Evolutionary conservation across 2,113 vertebrate species (phyloP).

Genomic region (Ariopsis seemanni): DNA sequence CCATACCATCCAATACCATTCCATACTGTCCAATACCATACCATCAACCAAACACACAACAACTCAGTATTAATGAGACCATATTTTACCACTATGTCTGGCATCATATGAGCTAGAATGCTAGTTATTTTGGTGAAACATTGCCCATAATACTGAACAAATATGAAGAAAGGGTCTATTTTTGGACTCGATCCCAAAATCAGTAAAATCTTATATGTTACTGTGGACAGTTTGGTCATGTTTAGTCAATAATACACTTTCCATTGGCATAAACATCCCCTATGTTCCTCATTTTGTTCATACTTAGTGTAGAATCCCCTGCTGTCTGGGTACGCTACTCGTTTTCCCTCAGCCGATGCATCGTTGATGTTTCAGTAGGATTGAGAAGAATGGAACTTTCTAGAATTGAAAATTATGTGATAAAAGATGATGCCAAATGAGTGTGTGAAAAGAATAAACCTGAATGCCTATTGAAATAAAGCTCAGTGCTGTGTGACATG

Average conservation of each 20-base stretch:
- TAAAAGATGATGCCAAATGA: background rate
- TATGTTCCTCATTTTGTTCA: background rate
- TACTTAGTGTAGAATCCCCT: background rate
- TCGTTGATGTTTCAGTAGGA: background rate
- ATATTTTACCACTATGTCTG: background rate
- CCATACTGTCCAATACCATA: no score
- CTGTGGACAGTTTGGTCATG: background rate
- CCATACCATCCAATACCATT: background rate
- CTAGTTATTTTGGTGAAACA: background rate
- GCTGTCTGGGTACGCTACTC: background rate
- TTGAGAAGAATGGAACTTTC: background rate
- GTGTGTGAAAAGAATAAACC: background rate
- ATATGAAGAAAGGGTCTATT: background rate
- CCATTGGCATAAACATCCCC: background rate
- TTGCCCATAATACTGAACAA: background rate
- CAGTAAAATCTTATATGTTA: background rate
- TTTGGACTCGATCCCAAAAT: background rate
- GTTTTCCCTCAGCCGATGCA: background rate
- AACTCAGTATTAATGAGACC: no score
- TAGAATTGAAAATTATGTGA: background rate
- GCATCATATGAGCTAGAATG: background rate
- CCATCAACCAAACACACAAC: no score
- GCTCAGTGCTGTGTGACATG: no score
- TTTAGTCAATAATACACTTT: background rate
- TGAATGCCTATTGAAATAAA: background rate